Base-by-base conservation (phyloP, 2,888 invertebrate species). In the Cheilosia grossa region DNA sequence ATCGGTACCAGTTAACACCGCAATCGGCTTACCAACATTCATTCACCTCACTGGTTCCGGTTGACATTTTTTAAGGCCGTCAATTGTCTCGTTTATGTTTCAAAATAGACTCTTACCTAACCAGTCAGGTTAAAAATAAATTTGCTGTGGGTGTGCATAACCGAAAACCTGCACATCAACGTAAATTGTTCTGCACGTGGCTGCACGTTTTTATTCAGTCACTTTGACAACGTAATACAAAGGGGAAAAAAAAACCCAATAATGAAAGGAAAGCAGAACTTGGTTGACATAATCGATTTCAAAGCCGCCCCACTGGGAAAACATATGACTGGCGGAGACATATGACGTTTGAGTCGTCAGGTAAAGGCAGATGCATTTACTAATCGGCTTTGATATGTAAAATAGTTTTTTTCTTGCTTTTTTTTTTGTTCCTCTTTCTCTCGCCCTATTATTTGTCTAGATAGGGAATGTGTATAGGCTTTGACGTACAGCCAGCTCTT, bases 371-470 rank as follows among this genome's bases (percentile, higher is more conserved):
- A 61, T 72, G 72, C 51, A 72, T 44, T 10, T 19, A 15, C 10
- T 47, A 37, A 51, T 66, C 51, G 58, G 30, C 66, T 67, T 75
- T 75, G 67, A 75, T 44, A 75, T 67, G 75, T 33, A 44, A 77
- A 67, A 59, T 21, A 58, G 47, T 47, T 54, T 15, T 24, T 64
- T 10, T 54, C 1, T n/a, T 17, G 15, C 13, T 13, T 24, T 24
- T 24, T 24, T 24, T 24, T 24, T 24, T 24, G 24, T 24, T 24
- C 24, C 24, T 2, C 9, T 19, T 0, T 27, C 27, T 27, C 6
- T 27, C 1, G 1, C 27, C 9, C 30, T 30, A 9, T 15, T 6
- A 13, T 54, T 21, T 30, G 30, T 15, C 10, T 30, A 24, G 59
- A 17, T 49, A 17, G 17, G 9, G 17, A 4, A 37, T 9, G 21